Base-by-base conservation (phyloP, 2,888 invertebrate species). In the Dryococelus australis region DNA sequence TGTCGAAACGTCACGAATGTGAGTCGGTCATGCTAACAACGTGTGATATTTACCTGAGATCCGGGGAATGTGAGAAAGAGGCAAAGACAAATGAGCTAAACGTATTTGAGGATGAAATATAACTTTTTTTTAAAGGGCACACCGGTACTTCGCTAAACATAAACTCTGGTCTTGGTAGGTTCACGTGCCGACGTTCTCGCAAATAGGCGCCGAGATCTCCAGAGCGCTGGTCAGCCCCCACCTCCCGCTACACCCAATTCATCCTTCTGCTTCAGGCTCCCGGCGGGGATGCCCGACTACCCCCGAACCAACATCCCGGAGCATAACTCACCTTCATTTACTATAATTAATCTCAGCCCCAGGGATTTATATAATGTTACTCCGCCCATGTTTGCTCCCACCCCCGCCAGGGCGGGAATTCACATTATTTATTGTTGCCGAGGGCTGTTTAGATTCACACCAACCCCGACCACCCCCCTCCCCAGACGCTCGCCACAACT, bases 291-390 rank as follows among this genome's bases (percentile, higher is more conserved):
- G 65, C 65, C 24, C 65, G 65, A 28, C 43, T 83, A 24, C 83
- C 43, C 35, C 43, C 83, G 16, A 43, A 8, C 43, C 28, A 65
- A 20, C 65, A 65, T 28, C 43, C 83, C 43, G 35, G 13, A 16
- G 83, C 83, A 83, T 83, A 83, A 83, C 43, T 83, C 83, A 83
- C 83, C 80, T 84, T 81, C 86, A 84, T 86, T 86, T 65, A 86
- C n/a, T 83, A 84, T 86, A 86, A 86, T 84, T 86, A 86, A 86
- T 86, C 53, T 51, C 84, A 10, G 26, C 86, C 86, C 86, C 43
- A 43, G 86, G 86, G 86, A 86, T 86, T 86, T 84, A 84, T 84
- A 84, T 83, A 83, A 83, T 35, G 83, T 83, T 83, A 43, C 35
- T n/a, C 43, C 35, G 83, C n/a, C 65, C 24, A 8, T n/a, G 13